Evolutionary conservation across 1,140 invertebrate species (phyloP), one percentile per base, ranked within the genome.

Genomic region (Formica exsecta): DNA sequence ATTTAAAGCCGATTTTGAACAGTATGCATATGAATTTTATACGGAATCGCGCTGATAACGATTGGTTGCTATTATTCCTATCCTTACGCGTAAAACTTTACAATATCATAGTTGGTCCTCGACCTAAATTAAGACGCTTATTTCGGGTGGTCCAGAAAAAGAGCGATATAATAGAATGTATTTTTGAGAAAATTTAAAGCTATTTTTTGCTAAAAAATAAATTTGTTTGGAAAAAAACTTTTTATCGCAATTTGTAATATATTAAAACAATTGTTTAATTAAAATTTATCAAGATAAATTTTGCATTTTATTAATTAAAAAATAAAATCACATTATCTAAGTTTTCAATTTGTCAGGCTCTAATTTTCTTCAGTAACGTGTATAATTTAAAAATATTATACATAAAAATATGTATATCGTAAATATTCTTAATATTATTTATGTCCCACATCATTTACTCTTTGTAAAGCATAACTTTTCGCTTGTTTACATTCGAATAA

Each of bases 1-100:
- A 80, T 70, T 71, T 70, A 80, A 65, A 19, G 9, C 19, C 57
- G 74, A 64, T 41, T 41, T 76, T 75, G 41, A 76, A 62, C 22
- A 9, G 22, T 25, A 41, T 74, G 19, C 13, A 77, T 5, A 57
- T 57, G 25, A 61, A 71, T 81, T 81, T 44, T 71, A 59, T 32
- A 71, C 51, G 22, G 61, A 38, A 11, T 11, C 36, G 65, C 48
- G 19, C 11, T 36, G 25, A 71, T 59, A 79, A 77, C n/a, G n/a
- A 77, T 77, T 25, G 29, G 5, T 81, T 71, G 59, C n/a, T 44
- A n/a, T 59, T 59, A 41, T 44, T 80, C 29, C n/a, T 70, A 51
- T 44, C 9, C 19, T 71, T 71, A 19, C 61, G 19, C 51, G 38
- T 81, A 71, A 38, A 59, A 68, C 41, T 81, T 51, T 71, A 73